Evolutionary conservation across 2,797 vertebrate species (phyloP).

Genomic region (Halcyon leucocephala): DNA sequence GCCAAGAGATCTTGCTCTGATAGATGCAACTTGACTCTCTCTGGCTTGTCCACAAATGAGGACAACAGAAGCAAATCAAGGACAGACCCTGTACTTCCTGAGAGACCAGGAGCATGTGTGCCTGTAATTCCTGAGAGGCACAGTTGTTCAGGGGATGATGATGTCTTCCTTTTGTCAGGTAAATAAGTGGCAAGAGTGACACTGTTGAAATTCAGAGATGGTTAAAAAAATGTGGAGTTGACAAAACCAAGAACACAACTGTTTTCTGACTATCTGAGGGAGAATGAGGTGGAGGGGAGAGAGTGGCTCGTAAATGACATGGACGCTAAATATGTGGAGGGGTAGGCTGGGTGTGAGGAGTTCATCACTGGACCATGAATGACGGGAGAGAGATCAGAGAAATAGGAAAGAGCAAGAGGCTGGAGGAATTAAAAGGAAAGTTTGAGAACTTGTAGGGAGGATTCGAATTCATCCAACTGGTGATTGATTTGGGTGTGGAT

Average conservation of each 20-base stretch:
- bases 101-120: background rate
- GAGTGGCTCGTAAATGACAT: background rate
- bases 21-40: background rate
- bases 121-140: background rate
- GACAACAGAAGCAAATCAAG: background rate
- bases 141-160: conserved; percentile 6
- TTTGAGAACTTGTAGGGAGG: background rate
- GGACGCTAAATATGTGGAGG: background rate
- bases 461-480: background rate
- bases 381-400: background rate
- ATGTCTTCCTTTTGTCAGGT: conserved; percentile 75
- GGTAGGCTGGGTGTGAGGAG: background rate
- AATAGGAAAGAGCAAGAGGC: background rate
- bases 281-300: background rate
- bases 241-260: background rate
- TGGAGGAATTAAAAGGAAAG: background rate
- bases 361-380: background rate
- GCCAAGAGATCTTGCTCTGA: conserved; percentile 57
- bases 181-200: background rate
- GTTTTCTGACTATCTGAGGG: background rate
- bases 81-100: background rate
- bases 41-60: conserved; percentile 54
- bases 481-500: background rate
- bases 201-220: background rate
- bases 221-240: background rate